Base-by-base conservation (phyloP, 2,888 invertebrate species). In the Alcis repandata region DNA sequence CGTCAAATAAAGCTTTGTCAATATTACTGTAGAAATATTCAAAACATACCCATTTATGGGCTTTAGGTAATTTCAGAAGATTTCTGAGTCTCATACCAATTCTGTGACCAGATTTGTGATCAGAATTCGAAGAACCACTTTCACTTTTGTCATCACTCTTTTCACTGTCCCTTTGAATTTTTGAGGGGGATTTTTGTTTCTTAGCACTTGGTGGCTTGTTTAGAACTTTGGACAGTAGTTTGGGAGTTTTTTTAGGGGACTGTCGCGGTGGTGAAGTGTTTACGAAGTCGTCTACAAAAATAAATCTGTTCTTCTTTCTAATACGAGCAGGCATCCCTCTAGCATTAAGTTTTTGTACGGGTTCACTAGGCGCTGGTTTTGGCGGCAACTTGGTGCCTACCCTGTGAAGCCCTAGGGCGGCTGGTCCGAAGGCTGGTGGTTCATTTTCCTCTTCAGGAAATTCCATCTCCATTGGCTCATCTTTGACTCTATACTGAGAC, bases 1-100 rank as follows among this genome's bases (percentile, higher is more conserved):
- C 98, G 74, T 97, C 96, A 90, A 99, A 99, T 40, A 99, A 92
- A 38, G 98, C 97, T 83, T 97, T 97, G 85, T 99, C 99, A 77
- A 99, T 97, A 82, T 99, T 99, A 75, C 99, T 99, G 89, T 99
- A 99, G 91, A 99, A 99, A 96, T 99, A 99, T 88, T 99, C 99
- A 89, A 98, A 99, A 88, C 98, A 99, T 9, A 99, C 99, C 98
- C 99, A 99, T 90, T 98, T 98, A 86, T 99, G 99, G 4, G 99
- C 99, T 93, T 99, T 99, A 0, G 99, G 99, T 71, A 99, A 91
- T 90, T 99, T 99, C 4, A 99, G 93, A 33, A 99, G 94, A 92
- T 99, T 99, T 72, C 98, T 94, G 65, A 98, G 91, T 71, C 98
- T 94, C 92, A 98, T 95, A 1, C 98, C 98, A 76, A 98, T 97